A percentile compares a stretch with the other conserved stretches of the same genome.
Evolutionary conservation across 2,888 invertebrate species (phyloP).

Genomic region (Ptycholaimellus sp.): DNA sequence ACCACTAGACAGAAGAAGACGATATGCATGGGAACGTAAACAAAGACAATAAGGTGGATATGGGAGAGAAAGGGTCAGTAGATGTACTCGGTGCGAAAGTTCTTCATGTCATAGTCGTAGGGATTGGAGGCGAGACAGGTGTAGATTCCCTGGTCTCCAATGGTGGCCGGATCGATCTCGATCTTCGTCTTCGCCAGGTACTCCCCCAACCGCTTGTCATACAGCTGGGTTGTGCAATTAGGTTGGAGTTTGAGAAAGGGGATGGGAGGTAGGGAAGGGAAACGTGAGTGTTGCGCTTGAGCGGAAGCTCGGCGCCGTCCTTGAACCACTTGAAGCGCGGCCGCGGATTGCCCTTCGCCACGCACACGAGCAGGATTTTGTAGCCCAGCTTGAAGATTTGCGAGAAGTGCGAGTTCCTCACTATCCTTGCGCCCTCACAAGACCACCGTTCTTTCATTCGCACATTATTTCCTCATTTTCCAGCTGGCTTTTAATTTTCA

Average conservation of each 20-base stretch:
- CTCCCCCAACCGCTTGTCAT: neutral
- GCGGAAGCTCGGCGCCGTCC: constrained; percentile 58
- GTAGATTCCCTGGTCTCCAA: constrained; percentile 6
- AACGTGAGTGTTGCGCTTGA: constrained; percentile 2
- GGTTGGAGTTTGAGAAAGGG: too few species aligned
- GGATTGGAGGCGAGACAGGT: constrained; percentile 3
- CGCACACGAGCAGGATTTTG: constrained; percentile 70
- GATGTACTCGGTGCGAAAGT: neutral
- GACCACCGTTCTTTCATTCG: neutral
- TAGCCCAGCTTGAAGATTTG: constrained; percentile 73
- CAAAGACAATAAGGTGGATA: too few species aligned
- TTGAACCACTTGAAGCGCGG: constrained; percentile 81
- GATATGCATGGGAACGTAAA: too few species aligned
- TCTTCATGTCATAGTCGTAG: neutral
- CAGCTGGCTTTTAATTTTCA: too few species aligned
- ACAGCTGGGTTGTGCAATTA: too few species aligned
- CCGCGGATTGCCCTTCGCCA: constrained; percentile 58
- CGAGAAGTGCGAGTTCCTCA: constrained; percentile 67
- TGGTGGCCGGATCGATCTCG: constrained; percentile 5
- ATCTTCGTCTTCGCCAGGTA: neutral
- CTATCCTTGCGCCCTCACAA: constrained; percentile 62
- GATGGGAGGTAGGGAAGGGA: too few species aligned
- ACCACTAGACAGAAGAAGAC: too few species aligned
- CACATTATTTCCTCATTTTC: too few species aligned
- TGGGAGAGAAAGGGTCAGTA: too few species aligned